Percentiles rank a stretch among this genome's conserved stretches.
Conservation (phyloP, 1,140 invertebrate genomes). For the Meloidogyne hapla region DNA sequence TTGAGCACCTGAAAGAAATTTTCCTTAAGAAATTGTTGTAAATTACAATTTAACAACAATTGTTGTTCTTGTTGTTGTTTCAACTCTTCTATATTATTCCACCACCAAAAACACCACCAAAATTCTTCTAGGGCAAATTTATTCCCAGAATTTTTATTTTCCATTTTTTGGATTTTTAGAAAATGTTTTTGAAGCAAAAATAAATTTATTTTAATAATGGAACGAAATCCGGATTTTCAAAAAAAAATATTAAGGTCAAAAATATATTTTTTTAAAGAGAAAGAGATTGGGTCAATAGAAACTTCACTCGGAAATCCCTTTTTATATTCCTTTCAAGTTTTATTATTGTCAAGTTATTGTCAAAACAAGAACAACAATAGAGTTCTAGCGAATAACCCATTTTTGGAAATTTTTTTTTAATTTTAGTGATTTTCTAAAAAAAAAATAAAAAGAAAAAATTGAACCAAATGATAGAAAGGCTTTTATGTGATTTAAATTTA, state of each 20-base stretch:
- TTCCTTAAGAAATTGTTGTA: conserved; percentile 6
- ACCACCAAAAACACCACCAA: conserved; percentile 12
- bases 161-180: not conserved
- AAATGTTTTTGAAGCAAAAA: not conserved
- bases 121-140: not conserved
- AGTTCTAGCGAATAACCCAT: not conserved
- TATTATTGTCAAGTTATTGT: not conserved
- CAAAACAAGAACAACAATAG: not conserved
- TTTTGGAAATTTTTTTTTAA: not conserved
- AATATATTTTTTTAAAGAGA: not conserved
- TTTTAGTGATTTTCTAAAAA: not conserved
- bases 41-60: not conserved
- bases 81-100: not conserved
- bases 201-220: not conserved
- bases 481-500: not conserved
- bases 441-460: not conserved
- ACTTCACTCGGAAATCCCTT: not conserved
- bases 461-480: not conserved
- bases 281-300: not conserved
- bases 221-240: not conserved
- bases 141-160: not conserved
- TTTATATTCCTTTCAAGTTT: not conserved
- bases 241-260: too few species aligned
- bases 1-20: conserved; percentile 26
- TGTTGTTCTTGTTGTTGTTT: not conserved